Evolutionary conservation across 2,888 invertebrate genomes (phyloP).

Genomic region (Zele albiditarsus): DNA sequence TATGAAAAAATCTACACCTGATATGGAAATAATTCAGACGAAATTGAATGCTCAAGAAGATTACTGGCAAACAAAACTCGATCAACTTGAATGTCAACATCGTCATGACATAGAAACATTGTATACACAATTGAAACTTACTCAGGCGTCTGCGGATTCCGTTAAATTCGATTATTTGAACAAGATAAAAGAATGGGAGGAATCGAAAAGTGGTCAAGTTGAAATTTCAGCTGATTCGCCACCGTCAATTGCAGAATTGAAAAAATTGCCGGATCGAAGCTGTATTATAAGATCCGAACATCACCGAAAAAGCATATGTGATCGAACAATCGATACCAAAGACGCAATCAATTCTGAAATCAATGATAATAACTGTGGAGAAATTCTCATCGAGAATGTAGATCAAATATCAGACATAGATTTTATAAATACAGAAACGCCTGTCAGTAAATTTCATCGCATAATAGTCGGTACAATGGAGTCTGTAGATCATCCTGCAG

Average conservation of each 20-base stretch:
- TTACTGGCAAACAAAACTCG: slow-evolving; percentile 67
- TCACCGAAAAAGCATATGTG: background rate
- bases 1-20: slow-evolving; percentile 57
- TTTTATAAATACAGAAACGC: too few relatives aligned
- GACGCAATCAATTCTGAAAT: background rate
- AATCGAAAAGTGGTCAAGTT: slow-evolving; percentile 23
- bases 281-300: slow-evolving; percentile 48
- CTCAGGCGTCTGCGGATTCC: slow-evolving; percentile 58
- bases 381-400: background rate
- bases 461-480: background rate
- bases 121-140: slow-evolving; percentile 61
- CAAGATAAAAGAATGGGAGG: slow-evolving; percentile 63
- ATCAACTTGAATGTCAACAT: slow-evolving; percentile 64
- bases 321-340: background rate
- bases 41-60: slow-evolving; percentile 65
- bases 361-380: background rate
- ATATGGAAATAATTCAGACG: slow-evolving; percentile 61
- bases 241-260: slow-evolving; percentile 58
- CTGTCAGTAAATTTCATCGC: too few relatives aligned
- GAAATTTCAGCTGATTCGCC: slow-evolving; percentile 59
- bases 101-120: slow-evolving; percentile 65
- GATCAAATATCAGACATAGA: background rate
- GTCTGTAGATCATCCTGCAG: background rate
- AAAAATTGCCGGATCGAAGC: background rate
- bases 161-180: slow-evolving; percentile 63